Percentiles rank a stretch among this genome's conserved stretches.
These are phyloP conservation scores for Hestina assimilis DNA, from an alignment of 1,140 invertebrate species.

Conservation along the genomic window DNA sequence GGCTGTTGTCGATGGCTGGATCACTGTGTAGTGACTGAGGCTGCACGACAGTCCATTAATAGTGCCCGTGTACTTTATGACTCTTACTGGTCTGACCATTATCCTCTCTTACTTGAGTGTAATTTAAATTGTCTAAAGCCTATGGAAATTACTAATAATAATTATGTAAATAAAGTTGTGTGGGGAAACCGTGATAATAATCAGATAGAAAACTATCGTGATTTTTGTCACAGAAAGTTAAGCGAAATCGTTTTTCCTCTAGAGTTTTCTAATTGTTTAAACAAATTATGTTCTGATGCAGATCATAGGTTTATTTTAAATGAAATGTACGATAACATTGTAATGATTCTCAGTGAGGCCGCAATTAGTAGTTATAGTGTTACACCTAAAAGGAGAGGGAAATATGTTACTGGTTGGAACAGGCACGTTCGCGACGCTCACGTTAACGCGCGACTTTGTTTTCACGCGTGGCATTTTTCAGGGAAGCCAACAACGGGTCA, in stretches of 20 bases:
- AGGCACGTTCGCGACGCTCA: background rate
- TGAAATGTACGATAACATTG: background rate
- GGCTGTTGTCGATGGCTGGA: no score
- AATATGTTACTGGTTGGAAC: constrained; percentile 1
- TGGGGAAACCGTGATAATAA: background rate
- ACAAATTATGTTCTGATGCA: background rate
- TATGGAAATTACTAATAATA: background rate
- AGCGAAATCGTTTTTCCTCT: background rate
- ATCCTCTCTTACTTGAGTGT: background rate
- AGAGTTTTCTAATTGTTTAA: background rate
- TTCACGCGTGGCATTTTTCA: background rate
- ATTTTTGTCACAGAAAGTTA: background rate
- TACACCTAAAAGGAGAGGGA: background rate
- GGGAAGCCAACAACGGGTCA: background rate
- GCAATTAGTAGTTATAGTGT: background rate
- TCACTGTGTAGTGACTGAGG: no score
- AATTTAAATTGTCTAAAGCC: background rate
- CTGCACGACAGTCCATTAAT: no score
- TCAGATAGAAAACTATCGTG: background rate
- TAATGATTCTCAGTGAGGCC: background rate
- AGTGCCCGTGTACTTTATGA: no score
- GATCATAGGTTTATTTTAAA: background rate
- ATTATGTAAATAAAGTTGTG: background rate
- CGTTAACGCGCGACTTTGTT: background rate
- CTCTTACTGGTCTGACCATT: constrained; percentile 1